phyloP scores from a whole-genome alignment of 2,888 invertebrate species.

The Pristionchus entomophagus region DNA sequence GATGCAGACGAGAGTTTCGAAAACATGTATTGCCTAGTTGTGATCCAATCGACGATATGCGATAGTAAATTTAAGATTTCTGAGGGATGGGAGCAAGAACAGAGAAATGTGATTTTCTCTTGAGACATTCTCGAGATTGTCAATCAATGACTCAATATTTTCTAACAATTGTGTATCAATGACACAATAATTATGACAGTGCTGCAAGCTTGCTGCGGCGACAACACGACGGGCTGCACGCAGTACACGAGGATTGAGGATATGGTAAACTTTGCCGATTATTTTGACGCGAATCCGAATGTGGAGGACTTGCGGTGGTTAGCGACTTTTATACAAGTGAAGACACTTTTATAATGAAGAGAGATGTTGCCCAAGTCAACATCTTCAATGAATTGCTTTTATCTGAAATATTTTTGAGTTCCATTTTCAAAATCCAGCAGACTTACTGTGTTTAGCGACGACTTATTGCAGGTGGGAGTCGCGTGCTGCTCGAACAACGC shows the following conservation, averaged over 20 bases:
- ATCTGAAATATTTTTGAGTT: no score
- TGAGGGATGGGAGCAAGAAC: no score
- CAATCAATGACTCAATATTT: neutral
- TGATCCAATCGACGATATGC: no score
- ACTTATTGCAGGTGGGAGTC: constrained; percentile 62
- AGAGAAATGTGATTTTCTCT: neutral
- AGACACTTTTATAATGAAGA: no score
- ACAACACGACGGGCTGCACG: constrained; percentile 38
- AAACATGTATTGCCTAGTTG: neutral
- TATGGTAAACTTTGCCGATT: constrained; percentile 18
- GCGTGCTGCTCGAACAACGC: constrained; percentile 67
- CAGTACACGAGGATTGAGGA: constrained; percentile 43
- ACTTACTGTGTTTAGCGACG: no score
- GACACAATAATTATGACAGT: neutral
- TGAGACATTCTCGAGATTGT: neutral
- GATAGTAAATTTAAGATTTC: no score
- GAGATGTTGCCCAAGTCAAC: no score
- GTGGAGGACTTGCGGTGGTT: no score
- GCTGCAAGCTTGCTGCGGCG: constrained; percentile 48
- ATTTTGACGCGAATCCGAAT: no score
- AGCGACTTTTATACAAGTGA: no score
- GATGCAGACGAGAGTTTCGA: neutral
- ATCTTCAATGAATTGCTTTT: no score
- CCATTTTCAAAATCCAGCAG: no score
- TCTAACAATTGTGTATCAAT: neutral